Evolutionary conservation across 2,113 vertebrate genomes (phyloP), one percentile per base, ranked within the genome.

Genomic region (Seriola dumerili): DNA sequence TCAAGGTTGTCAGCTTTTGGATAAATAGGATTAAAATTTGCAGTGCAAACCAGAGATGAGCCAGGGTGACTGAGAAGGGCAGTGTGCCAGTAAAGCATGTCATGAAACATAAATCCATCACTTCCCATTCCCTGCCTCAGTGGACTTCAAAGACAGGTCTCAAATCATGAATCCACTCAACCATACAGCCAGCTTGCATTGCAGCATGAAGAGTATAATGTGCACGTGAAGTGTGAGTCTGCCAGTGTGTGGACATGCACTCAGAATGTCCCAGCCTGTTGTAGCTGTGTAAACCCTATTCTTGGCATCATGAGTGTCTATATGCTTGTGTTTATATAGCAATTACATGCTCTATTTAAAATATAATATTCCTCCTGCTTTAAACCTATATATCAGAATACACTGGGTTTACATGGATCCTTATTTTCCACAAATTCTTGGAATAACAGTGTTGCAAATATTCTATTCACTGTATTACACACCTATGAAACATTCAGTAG

Each of bases 101-200:
- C 89, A 90, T 75, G 82, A 85, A 86, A 91, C 89, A 89, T 76
- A 87, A 92, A 92, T 91, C 91, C 88, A 91, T 92, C 91, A 75
- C 80, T 85, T 90, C 42, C 80, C 69, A 63, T 85, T 72, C 80
- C 64, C 75, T 85, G 87, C 87, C 84, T 85, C 82, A 4, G 74
- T n/a, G 86, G 86, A 91, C 91, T 91, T 90, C 84, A 91, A 89
- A 90, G 91, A 85, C 82, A 65, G 80, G 80, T 70, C 84, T 91
- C 75, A 64, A 90, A 87, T 87, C 89, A 84, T 78, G 78, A 78
- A 73, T 72, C 84, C 82, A 59, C 82, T 90, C 84, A 87, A 72
- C 50, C 87, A 66, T 79, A 44, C 11, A 82, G 75, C 55, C 55
- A 61, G 78, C 84, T 76, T 70, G 73, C 74, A 48, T 73, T 79